Percentiles rank a stretch among this genome's conserved stretches.
Evolutionary conservation across 2,888 invertebrate species (phyloP).

Genomic region (Microctonus aethiopoides): DNA sequence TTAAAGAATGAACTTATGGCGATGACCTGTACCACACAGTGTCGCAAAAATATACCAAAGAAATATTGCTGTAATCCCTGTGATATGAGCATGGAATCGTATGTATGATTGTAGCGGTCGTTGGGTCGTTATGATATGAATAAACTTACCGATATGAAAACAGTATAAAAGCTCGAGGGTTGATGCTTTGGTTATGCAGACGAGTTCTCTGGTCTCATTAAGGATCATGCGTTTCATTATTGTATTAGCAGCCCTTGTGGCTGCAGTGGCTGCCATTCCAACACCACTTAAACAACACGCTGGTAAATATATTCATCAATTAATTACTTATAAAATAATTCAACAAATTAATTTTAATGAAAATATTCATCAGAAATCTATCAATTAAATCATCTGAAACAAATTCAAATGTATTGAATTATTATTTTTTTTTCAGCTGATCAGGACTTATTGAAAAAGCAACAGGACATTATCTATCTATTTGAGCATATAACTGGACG

Average conservation of each 20-base stretch:
- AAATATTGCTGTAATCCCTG: constrained; percentile 10
- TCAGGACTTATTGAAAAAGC: constrained; percentile 70
- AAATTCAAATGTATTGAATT: not conserved
- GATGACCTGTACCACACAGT: not conserved
- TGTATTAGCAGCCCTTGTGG: constrained; percentile 60
- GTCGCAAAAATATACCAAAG: not conserved
- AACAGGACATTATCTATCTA: constrained; percentile 71
- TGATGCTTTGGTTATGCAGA: constrained; percentile 41
- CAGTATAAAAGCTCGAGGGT: constrained; percentile 59
- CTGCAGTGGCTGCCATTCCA: constrained; percentile 55
- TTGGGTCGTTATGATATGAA: constrained; percentile 56
- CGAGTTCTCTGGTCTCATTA: constrained; percentile 44
- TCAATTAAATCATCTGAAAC: not conserved
- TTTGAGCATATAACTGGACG: constrained; percentile 75
- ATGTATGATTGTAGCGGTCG: constrained; percentile 46
- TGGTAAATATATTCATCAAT: constrained; percentile 57
- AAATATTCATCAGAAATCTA: not conserved
- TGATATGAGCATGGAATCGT: constrained; percentile 20
- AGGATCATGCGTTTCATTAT: constrained; percentile 61
- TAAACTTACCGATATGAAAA: constrained; percentile 51
- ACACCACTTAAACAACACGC: constrained; percentile 52
- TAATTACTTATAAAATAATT: constrained; percentile 22
- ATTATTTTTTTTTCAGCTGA: constrained; percentile 68
- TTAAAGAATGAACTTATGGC: not conserved
- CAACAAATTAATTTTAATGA: not conserved